Conservation (phyloP, 2,888 invertebrate genomes). For the Rhyacophila evoluta region DNA sequence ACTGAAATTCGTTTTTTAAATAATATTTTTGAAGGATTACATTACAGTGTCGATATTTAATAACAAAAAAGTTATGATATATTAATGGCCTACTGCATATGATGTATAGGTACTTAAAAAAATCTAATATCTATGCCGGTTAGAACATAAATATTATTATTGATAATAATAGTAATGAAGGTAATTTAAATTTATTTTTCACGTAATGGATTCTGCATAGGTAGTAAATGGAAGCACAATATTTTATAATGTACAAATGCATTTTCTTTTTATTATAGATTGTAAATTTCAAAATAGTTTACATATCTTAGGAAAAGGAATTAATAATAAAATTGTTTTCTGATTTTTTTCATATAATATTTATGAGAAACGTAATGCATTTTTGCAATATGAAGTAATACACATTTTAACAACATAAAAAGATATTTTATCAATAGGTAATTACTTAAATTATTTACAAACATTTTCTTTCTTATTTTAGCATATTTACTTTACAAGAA, state of each 20-base stretch:
- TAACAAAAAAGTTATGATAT: neutral
- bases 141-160: no score
- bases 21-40: no score
- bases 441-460: conserved; percentile 8
- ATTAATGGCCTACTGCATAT: neutral
- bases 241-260: conserved; percentile 13
- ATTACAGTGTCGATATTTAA: no score
- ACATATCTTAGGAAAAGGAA: conserved; percentile 13
- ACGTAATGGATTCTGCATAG: neutral
- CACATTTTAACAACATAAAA: neutral
- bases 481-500: neutral
- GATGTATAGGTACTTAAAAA: neutral
- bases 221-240: conserved; percentile 21
- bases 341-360: neutral
- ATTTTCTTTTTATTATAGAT: neutral
- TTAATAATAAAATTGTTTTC: neutral
- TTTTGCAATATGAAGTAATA: neutral
- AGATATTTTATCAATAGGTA: neutral
- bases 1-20: no score
- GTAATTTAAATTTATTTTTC: neutral
- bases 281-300: neutral
- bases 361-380: neutral
- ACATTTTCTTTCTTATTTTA: neutral
- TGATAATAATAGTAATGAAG: no score
- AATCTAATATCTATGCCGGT: neutral